Base-by-base conservation (phyloP, 2,113 vertebrate genomes). In the Progne subis region DNA sequence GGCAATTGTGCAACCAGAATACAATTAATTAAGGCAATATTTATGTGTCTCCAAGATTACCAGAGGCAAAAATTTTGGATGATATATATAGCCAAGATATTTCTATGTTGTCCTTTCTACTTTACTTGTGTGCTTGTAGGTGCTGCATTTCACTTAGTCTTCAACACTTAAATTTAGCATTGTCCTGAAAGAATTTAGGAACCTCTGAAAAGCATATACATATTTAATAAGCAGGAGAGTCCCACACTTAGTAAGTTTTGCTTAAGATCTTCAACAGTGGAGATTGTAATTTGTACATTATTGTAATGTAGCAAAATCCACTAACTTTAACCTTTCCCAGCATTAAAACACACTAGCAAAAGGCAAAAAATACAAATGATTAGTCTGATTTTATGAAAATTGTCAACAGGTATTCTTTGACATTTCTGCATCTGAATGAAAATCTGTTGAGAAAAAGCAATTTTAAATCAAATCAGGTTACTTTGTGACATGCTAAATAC, bases 381-480 rank as follows among this genome's bases (percentile, higher is more conserved):
- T 9, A 57, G 6, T 61, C 16, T 78, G 15, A 1, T 55, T 86
- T 52, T 39, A 47, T 37, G 26, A 74, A 85, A 79, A 79, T 55
- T 70, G 20, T 85, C 20, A 82, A n/a, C 31, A 78, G 19, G 6
- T 92, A 39, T 32, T 32, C 12, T 83, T 56, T 55, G 6, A 71
- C 13, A 50, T 5, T 10, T 1, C 12, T 2, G 0, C 14, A 21
- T 15, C 10, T 7, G 9, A 67, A 69, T 41, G 4, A 70, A 69
- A 79, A 68, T 5, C 8, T 2, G 0, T 34, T 81, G 24, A 84
- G 50, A 57, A 86, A 90, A 88, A 74, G 2, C 2, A 39, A 19
- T 59, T 84, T 28, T 71, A 23, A 79, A 53, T 78, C 29, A 89
- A 87, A 76, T 60, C 39, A 49, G 37, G 23, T 68, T 75, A 71